Conservation (phyloP, 2,888 invertebrate species). For the Tanytarsus gracilentus region DNA sequence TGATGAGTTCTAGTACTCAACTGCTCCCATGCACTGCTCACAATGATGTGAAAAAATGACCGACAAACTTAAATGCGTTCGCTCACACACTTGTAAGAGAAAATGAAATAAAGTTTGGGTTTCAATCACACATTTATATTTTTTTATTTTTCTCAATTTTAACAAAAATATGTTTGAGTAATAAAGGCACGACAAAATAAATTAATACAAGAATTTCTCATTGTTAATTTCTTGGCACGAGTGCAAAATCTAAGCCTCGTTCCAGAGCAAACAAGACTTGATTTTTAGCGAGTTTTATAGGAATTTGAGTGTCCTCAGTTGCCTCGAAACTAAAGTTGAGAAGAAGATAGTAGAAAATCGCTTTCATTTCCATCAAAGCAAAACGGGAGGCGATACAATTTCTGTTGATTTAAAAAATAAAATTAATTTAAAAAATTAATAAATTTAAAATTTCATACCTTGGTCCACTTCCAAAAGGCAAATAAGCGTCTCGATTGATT, state of each 20-base stretch:
- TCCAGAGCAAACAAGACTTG: background rate
- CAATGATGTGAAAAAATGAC: too few species aligned
- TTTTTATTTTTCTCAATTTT: too few species aligned
- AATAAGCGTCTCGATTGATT: constrained; percentile 44
- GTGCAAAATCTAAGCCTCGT: background rate
- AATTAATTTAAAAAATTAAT: background rate
- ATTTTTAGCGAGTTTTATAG: background rate
- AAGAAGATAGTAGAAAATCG: background rate
- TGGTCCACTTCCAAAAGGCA: constrained; percentile 52
- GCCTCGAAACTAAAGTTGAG: constrained; percentile 9
- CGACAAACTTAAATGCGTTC: too few species aligned
- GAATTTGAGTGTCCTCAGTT: constrained; percentile 1
- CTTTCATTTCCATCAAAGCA: constrained; percentile 10
- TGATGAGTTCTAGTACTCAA: too few species aligned
- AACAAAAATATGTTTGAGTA: too few species aligned
- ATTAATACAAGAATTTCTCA: background rate
- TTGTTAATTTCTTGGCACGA: background rate
- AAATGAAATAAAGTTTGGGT: too few species aligned
- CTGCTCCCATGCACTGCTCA: too few species aligned
- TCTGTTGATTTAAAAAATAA: background rate
- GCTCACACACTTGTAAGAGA: too few species aligned
- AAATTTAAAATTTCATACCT: constrained; percentile 30
- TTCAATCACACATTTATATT: too few species aligned
- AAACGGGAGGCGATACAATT: constrained; percentile 15
- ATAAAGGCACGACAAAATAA: background rate